Evolutionary conservation across 2,888 invertebrate species (phyloP).

Genomic region (Lasioglossum zephyrum): DNA sequence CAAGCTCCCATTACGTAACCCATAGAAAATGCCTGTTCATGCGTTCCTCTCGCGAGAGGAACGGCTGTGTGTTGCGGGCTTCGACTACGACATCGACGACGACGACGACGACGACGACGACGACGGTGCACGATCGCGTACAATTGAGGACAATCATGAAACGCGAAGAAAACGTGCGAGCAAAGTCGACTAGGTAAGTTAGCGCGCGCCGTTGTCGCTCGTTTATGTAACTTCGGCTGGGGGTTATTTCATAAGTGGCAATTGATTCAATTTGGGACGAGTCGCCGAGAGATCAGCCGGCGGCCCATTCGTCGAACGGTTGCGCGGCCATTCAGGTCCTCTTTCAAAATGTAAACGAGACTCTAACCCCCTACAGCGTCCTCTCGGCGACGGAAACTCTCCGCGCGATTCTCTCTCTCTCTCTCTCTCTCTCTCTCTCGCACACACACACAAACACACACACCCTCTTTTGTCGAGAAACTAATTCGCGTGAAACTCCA

Average conservation of each 20-base stretch:
- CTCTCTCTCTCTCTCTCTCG: neutral
- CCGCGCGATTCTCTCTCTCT: neutral
- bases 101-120: neutral
- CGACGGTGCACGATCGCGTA: constrained; percentile 6
- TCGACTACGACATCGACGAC: neutral
- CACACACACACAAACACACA: too few species aligned
- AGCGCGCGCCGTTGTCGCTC: constrained; percentile 17
- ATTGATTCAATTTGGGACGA: constrained; percentile 67
- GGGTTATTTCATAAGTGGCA: constrained; percentile 64
- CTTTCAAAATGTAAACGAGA: constrained; percentile 50
- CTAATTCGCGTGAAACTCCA: neutral
- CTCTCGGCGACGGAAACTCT: neutral
- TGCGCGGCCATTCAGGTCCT: constrained; percentile 42
- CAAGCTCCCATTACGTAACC: constrained; percentile 56
- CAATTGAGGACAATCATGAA: constrained; percentile 53
- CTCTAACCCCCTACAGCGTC: neutral
- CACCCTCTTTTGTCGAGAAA: neutral
- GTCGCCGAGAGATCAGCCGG: constrained; percentile 33
- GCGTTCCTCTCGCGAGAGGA: constrained; percentile 26
- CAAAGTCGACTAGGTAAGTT: constrained; percentile 39
- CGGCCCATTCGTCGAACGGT: constrained; percentile 12
- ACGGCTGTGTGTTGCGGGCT: neutral
- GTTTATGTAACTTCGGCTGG: constrained; percentile 64
- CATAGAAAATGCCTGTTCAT: constrained; percentile 52
- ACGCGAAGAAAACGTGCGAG: constrained; percentile 37